phyloP scores from a whole-genome alignment of 2,888 invertebrate genomes.

The Antheraea yamamai region DNA sequence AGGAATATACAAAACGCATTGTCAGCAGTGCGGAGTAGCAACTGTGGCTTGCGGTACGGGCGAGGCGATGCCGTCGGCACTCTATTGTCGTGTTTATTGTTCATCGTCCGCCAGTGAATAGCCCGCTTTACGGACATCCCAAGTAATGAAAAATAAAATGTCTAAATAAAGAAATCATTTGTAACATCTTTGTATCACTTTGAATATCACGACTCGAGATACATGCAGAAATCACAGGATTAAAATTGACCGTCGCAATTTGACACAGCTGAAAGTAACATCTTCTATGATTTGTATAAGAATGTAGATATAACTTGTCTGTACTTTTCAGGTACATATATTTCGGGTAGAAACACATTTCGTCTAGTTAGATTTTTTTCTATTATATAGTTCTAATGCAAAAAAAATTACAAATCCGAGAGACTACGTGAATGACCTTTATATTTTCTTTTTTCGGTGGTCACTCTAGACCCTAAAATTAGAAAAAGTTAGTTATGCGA shows the following conservation, averaged over 20 bases:
- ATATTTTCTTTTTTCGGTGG: too few species aligned
- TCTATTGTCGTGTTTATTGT: conserved; percentile 26
- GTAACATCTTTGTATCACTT: neutral
- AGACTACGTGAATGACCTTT: too few species aligned
- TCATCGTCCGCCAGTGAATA: conserved; percentile 28
- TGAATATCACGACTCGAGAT: neutral
- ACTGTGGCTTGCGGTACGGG: conserved; percentile 38
- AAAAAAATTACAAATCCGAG: too few species aligned
- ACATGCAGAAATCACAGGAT: neutral
- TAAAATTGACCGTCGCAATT: neutral
- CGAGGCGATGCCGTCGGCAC: conserved; percentile 27
- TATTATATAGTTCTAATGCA: too few species aligned
- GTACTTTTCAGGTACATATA: too few species aligned
- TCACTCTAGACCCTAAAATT: too few species aligned
- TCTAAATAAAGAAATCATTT: conserved; percentile 2
- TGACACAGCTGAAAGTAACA: neutral
- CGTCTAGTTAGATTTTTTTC: too few species aligned
- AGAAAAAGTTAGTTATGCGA: too few species aligned
- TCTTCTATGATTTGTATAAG: too few species aligned
- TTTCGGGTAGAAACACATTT: too few species aligned
- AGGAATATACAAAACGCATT: neutral
- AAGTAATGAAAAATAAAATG: conserved; percentile 49
- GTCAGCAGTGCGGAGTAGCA: conserved; percentile 31
- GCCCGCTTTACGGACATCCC: conserved; percentile 30
- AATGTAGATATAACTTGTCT: too few species aligned